Percentiles rank a stretch among this genome's conserved stretches.
Evolutionary conservation across 1,140 invertebrate species (phyloP).

Genomic region (Drosophila pectinifera): DNA sequence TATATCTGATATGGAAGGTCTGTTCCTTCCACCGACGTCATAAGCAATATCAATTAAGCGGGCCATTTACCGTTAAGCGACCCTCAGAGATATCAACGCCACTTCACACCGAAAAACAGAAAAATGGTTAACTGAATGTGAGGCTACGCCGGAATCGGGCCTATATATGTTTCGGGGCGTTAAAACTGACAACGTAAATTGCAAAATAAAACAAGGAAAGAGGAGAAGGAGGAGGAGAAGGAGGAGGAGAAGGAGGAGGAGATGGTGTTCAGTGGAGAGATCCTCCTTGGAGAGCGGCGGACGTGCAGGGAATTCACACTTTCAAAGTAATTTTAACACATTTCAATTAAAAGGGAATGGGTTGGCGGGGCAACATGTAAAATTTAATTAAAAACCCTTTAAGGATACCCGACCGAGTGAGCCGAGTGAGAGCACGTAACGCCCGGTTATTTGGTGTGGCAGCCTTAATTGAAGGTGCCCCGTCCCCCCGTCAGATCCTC

Average conservation of each 20-base stretch:
- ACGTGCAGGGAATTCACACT: slow-evolving; percentile 68
- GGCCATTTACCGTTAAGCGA: slow-evolving; percentile 54
- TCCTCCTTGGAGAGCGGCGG: slow-evolving; percentile 39
- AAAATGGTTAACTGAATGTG: slow-evolving; percentile 14
- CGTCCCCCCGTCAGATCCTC: slow-evolving; percentile 15
- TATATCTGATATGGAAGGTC: slow-evolving; percentile 24
- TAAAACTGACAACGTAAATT: slow-evolving; percentile 81
- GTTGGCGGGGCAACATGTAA: slow-evolving; percentile 57
- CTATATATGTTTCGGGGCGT: slow-evolving; percentile 63
- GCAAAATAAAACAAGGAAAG: slow-evolving; percentile 40
- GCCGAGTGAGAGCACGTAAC: slow-evolving; percentile 46
- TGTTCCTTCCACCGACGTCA: slow-evolving; percentile 36
- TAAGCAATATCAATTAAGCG: slow-evolving; percentile 71
- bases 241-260: not conserved
- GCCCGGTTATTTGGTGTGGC: slow-evolving; percentile 75
- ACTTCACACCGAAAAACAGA: slow-evolving; percentile 43
- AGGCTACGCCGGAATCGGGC: not conserved
- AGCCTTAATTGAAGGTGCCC: slow-evolving; percentile 73
- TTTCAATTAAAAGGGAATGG: slow-evolving; percentile 74
- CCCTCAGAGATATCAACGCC: slow-evolving; percentile 54
- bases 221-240: not conserved
- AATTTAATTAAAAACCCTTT: slow-evolving; percentile 82
- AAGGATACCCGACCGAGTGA: slow-evolving; percentile 67
- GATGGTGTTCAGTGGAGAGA: slow-evolving; percentile 1
- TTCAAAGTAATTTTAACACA: slow-evolving; percentile 83